Conservation (phyloP, 2,113 vertebrate species). For the Sterrhoptilus dennistouni region DNA sequence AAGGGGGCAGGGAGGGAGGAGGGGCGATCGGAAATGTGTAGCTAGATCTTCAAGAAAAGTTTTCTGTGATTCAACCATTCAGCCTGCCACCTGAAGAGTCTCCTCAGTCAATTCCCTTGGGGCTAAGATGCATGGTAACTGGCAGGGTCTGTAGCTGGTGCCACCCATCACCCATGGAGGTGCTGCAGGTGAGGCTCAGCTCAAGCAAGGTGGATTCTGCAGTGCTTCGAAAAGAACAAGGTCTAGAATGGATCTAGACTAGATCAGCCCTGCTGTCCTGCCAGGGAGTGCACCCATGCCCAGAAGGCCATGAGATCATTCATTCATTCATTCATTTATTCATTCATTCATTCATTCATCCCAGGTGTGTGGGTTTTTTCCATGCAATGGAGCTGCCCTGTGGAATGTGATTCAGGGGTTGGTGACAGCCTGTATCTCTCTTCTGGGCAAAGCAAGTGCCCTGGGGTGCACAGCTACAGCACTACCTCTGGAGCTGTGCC, state of each 20-base stretch:
- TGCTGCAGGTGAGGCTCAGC: neutral
- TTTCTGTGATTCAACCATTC: neutral
- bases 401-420: neutral
- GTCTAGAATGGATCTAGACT: neutral
- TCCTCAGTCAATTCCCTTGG: neutral
- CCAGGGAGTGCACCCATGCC: neutral
- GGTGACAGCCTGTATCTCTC: neutral
- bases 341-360: neutral
- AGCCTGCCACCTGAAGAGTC: neutral
- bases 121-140: neutral
- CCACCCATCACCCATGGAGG: neutral
- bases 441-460: neutral
- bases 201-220: neutral
- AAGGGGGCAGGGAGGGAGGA: neutral
- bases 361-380: neutral
- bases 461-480: neutral
- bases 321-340: neutral
- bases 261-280: neutral
- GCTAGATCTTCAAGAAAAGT: neutral
- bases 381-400: neutral
- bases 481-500: neutral
- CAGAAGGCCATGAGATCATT: neutral
- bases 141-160: neutral
- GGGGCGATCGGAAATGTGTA: fast-evolving
- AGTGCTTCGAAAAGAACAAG: neutral